Base-by-base conservation (phyloP, 2,888 invertebrate species). In the Campoplex capitator region DNA sequence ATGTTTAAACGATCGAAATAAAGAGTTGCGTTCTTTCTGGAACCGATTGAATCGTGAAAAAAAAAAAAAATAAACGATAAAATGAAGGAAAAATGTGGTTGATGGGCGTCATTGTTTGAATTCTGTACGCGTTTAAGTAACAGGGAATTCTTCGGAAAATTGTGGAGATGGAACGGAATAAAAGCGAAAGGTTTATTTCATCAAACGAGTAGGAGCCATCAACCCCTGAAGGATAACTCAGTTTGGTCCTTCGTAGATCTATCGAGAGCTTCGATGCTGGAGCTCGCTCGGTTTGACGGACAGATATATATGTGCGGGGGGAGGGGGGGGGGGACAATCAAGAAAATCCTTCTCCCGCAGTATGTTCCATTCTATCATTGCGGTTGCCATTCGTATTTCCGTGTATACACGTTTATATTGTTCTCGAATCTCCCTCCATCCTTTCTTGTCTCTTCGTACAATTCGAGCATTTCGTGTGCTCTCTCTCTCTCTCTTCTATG, bases 361-460 rank as follows among this genome's bases (percentile, higher is more conserved):
- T 74, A 62, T 81, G 81, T 86, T 86, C 80, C 71, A 87, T 89
- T 88, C 80, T 86, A 88, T 89, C 88, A 89, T 90, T 88, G 88
- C 83, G 76, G 81, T 89, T 90, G 89, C 89, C 88, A 67, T 78
- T 73, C 38, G 82, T 83, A 58, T 13, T 68, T 82, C 70, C 9
- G 23, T 71, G 79, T 75, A 6, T 75, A 28, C 65, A 75, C 56
- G n/a, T 32, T 11, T 74, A 38, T 35, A 54, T 62, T 71, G 32
- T 81, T 82, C 54, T 67, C 62, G 56, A 58, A 74, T 76, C 81
- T 67, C 54, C 68, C 78, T 45, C 77, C 13, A 23, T 23, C 23
- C 23, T 23, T 11, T 11, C 48, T 56, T 87, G 79, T 77, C 80
- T 87, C 32, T 62, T 87, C 71, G 71, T 68, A 75, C 75, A 77